Evolutionary conservation across 2,113 vertebrate genomes (phyloP).

Genomic region (Acrocephalus kingi): DNA sequence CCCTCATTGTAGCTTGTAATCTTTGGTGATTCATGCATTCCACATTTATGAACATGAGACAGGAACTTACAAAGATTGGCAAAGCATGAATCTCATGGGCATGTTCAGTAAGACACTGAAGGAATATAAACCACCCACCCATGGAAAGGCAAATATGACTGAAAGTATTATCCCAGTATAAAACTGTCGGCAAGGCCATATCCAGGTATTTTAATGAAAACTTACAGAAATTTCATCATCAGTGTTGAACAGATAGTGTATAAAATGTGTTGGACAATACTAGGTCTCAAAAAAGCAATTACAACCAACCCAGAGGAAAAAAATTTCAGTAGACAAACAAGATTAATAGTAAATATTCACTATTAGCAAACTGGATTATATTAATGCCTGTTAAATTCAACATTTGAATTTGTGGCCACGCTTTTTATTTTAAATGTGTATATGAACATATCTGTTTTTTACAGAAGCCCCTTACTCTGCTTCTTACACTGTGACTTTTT

Average conservation of each 20-base stretch:
- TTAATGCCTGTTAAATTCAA: background rate
- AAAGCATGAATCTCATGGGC: background rate
- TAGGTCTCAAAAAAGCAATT: background rate
- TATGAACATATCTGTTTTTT: background rate
- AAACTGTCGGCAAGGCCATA: background rate
- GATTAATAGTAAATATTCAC: background rate
- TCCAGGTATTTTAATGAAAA: background rate
- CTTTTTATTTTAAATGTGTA: background rate
- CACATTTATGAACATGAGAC: background rate
- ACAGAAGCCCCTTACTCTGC: background rate
- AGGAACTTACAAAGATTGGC: background rate
- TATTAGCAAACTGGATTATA: background rate
- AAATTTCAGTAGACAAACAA: background rate
- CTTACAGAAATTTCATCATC: background rate
- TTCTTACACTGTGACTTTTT: background rate
- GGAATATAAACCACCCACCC: background rate
- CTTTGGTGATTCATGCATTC: background rate
- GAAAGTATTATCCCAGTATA: background rate
- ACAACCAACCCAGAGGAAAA: background rate
- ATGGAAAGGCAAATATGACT: background rate
- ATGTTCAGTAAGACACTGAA: background rate
- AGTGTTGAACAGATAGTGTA: background rate
- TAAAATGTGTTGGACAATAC: background rate
- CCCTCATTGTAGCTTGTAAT: background rate
- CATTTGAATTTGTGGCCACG: background rate